These are phyloP conservation scores for Thysanoteuthis rhombus DNA, from an alignment of 2,888 invertebrate species.

Conservation along the genomic window DNA sequence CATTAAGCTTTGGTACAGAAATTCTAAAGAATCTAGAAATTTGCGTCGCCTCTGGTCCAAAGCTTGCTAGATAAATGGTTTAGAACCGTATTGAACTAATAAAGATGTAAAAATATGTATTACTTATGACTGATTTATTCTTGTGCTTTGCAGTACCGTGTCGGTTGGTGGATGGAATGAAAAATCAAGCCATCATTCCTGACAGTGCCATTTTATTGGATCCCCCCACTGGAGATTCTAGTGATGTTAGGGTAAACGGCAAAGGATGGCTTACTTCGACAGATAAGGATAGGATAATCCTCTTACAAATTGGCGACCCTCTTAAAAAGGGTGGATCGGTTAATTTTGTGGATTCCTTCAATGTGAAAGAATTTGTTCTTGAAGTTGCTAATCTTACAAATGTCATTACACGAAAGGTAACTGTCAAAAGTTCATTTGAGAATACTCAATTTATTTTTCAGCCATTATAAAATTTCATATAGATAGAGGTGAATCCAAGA, in stretches of 20 bases:
- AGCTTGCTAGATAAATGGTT: too few relatives aligned
- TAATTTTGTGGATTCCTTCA: background rate
- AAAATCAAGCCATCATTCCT: background rate
- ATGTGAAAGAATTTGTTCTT: background rate
- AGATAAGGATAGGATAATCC: background rate
- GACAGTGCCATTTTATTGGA: background rate
- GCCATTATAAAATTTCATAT: background rate
- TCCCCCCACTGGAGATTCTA: background rate
- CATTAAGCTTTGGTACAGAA: too few relatives aligned
- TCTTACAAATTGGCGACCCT: background rate
- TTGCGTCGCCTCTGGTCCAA: too few relatives aligned
- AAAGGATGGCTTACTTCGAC: background rate
- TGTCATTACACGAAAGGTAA: background rate
- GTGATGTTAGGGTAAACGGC: background rate
- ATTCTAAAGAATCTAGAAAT: too few relatives aligned
- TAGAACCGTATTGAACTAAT: background rate
- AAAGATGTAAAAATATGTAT: background rate
- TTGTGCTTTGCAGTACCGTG: background rate
- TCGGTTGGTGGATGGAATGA: background rate
- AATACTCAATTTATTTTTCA: background rate
- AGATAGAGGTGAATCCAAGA: too few relatives aligned
- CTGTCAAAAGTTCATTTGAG: background rate
- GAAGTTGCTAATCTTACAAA: background rate
- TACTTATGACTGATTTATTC: background rate
- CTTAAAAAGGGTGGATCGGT: background rate